Evolutionary conservation across 2,888 invertebrate species (phyloP), one percentile per base, ranked within the genome.

Genomic region (Entomobrya multifasciata): DNA sequence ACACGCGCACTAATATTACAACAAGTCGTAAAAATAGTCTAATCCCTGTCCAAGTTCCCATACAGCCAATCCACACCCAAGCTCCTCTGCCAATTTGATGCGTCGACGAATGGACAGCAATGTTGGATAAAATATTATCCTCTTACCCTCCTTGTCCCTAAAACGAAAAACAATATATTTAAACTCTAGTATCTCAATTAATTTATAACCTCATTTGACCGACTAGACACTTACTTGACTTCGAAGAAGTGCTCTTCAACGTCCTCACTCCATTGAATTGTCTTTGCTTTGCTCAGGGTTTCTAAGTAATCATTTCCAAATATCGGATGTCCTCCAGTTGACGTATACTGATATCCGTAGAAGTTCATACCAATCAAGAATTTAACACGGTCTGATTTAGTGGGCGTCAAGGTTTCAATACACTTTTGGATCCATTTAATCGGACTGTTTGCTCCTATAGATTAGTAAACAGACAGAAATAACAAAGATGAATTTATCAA

Each of bases 1-100:
- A 15, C 2, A 13, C 3, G n/a, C n/a, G n/a, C n/a, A n/a, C n/a
- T n/a, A n/a, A 36, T 36, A 4, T 36, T 36, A 36, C 36, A 36
- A 36, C 36, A 36, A 36, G 94, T 98, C 98, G 92, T 97, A 98
- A 93, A 98, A 98, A 92, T 97, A 98, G 93, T 97, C 96, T 20
- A 98, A 93, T 25, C 98, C 98, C 93, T 99, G 98, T 0, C 98
- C 98, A n/a, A 98, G 93, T 92, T 99, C 98, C 98, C 98, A 98
- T 91, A 99, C 95, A 0, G 98, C 96, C 62, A 98, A 94, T 10
- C 96, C 96, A 77, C 97, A 94, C 10, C 89, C 87, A 11, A 90
- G 77, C 92, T 96, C 95, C 84, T 94, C 93, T 0, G 97, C 97
- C 70, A 98, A 93, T 86, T 97, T 95, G 17, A 98, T 93, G 90